These are phyloP conservation scores for Thelaira solivaga DNA, from an alignment of 2,888 invertebrate genomes.

Conservation along the genomic window DNA sequence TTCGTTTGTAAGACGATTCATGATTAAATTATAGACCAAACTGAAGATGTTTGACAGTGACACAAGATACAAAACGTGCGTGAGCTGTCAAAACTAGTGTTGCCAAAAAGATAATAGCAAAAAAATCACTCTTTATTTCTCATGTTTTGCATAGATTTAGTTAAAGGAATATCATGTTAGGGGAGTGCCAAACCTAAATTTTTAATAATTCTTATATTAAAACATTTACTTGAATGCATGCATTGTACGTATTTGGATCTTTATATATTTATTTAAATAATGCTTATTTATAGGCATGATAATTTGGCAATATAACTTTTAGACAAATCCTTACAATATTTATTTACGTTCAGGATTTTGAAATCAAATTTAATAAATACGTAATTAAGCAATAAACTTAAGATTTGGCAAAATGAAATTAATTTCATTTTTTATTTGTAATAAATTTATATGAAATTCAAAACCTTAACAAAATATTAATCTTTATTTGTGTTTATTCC, in stretches of 20 bases:
- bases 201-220: conserved; percentile 5
- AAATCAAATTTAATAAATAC: background rate
- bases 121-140: too few relatives aligned
- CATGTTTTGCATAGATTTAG: conserved; percentile 50
- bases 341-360: background rate
- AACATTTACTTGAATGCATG: conserved; percentile 44
- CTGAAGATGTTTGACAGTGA: too few relatives aligned
- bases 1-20: too few relatives aligned
- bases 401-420: background rate
- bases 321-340: background rate
- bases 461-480: too few relatives aligned
- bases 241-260: conserved; percentile 61
- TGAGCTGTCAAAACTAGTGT: too few relatives aligned
- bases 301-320: background rate
- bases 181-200: conserved; percentile 8
- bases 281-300: background rate
- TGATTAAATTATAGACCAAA: too few relatives aligned
- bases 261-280: conserved; percentile 67
- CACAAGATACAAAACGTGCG: too few relatives aligned
- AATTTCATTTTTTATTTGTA: too few relatives aligned
- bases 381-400: background rate
- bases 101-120: too few relatives aligned
- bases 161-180: conserved; percentile 32
- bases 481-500: too few relatives aligned
- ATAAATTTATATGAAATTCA: too few relatives aligned